Conservation (phyloP, 2,797 vertebrate genomes). For the Acrossocheilus fasciatus region DNA sequence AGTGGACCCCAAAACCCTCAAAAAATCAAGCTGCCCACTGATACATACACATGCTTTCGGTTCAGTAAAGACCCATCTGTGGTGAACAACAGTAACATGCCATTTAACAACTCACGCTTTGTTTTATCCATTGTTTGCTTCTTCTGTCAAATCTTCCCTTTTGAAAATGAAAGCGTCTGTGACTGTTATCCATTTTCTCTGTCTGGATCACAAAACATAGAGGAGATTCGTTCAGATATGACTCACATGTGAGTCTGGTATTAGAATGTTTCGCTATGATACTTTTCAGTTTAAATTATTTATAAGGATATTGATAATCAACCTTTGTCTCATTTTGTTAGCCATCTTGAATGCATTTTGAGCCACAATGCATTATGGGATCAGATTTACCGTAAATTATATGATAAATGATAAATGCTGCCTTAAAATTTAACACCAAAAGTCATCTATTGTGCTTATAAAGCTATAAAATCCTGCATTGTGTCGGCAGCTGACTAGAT, state of each 20-base stretch:
- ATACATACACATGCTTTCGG: background rate
- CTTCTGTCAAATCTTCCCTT: background rate
- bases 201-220: too few species aligned
- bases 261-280: background rate
- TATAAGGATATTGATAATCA: background rate
- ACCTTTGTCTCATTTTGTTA: background rate
- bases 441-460: background rate
- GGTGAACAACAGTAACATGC: background rate
- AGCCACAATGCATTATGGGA: background rate
- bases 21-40: background rate
- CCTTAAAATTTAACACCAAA: too few species aligned
- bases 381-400: background rate
- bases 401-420: too few species aligned
- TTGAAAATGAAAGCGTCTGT: background rate
- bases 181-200: background rate
- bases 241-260: background rate
- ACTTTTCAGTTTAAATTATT: background rate
- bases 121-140: conserved; percentile 2
- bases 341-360: background rate
- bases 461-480: background rate
- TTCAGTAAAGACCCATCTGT: conserved; percentile 1
- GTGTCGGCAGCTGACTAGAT: background rate
- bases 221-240: background rate
- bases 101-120: background rate
- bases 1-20: background rate